Percentiles rank a stretch among this genome's conserved stretches.
phyloP scores from a whole-genome alignment of 2,113 vertebrate species.

The Irena cyanogastra region DNA sequence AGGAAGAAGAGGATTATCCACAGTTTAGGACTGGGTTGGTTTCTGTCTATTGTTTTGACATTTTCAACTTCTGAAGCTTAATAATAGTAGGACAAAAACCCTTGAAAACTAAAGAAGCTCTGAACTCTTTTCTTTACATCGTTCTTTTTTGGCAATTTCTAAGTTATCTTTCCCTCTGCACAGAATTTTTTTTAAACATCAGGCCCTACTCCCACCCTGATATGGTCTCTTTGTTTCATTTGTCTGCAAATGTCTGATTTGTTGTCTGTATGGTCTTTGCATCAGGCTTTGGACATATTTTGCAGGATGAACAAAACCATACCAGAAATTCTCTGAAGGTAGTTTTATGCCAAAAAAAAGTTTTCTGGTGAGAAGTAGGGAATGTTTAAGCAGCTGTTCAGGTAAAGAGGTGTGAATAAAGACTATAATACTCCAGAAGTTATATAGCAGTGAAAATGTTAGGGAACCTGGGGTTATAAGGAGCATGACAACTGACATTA shows the following conservation, averaged over 20 bases:
- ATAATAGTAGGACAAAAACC: neutral
- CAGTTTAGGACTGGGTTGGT: neutral
- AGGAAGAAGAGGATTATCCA: neutral
- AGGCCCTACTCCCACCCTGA: neutral
- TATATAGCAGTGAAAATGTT: neutral
- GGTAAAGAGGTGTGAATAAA: neutral
- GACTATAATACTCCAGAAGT: neutral
- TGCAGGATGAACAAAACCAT: neutral
- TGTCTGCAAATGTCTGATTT: neutral
- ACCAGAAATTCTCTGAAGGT: neutral
- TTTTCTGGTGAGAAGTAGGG: neutral
- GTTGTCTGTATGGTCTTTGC: neutral
- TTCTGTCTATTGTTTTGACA: neutral
- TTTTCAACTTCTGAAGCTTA: neutral
- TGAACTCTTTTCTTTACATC: neutral
- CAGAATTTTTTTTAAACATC: neutral
- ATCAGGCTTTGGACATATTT: neutral
- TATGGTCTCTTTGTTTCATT: neutral
- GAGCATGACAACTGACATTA: neutral
- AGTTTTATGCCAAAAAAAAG: neutral
- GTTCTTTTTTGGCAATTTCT: neutral
- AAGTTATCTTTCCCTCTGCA: neutral
- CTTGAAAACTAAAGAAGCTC: neutral
- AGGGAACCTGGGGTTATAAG: neutral
- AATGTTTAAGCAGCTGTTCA: neutral